Conservation (phyloP, 1,140 invertebrate genomes). For the Bombus turneri region DNA sequence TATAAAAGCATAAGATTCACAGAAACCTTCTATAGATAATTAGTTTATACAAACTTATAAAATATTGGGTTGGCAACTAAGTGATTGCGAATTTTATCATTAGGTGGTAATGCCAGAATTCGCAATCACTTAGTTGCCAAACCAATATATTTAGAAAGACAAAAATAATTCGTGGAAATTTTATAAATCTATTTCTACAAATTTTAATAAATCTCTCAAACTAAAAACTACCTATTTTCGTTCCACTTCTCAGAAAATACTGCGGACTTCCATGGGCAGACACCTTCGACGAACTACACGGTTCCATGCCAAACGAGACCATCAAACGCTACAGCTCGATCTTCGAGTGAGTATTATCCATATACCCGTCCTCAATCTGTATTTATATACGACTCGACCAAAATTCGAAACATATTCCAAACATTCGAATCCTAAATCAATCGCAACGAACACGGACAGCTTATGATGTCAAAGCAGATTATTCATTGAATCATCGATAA, state of each 20-base stretch:
- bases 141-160: too few species aligned
- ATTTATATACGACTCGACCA: neutral
- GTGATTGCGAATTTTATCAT: too few species aligned
- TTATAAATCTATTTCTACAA: too few species aligned
- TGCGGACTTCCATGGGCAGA: conserved; percentile 92
- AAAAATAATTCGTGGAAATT: neutral
- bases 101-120: too few species aligned
- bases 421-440: too few species aligned
- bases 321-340: conserved; percentile 89
- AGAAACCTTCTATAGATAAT: neutral
- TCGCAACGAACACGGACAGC: too few species aligned
- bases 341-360: conserved; percentile 86
- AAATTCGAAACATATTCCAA: too few species aligned
- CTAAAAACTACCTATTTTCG: neutral
- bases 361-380: fast-evolving
- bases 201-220: too few species aligned
- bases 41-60: neutral
- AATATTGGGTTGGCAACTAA: neutral
- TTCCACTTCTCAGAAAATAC: conserved; percentile 87
- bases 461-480: neutral
- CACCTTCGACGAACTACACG: conserved; percentile 92
- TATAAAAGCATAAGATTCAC: neutral
- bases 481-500: too few species aligned
- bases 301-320: conserved; percentile 94
- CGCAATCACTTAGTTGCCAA: too few species aligned